Percentiles rank a stretch among this genome's conserved stretches.
phyloP scores from a whole-genome alignment of 2,888 invertebrate genomes.

The Diarsia rubi region DNA sequence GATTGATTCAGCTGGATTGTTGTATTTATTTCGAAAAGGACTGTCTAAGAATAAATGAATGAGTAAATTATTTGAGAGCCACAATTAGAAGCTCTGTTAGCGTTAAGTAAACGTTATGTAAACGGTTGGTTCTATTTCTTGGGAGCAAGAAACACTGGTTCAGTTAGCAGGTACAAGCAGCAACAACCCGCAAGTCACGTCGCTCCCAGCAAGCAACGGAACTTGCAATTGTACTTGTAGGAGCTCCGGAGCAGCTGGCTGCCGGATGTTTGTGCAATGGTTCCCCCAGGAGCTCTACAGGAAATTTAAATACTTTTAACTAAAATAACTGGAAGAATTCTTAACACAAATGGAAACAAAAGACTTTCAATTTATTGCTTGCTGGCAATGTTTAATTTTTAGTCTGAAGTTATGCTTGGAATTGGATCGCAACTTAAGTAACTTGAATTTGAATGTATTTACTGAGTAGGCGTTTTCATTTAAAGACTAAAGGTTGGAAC shows the following conservation, averaged over 20 bases:
- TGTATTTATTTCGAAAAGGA: constrained; percentile 9
- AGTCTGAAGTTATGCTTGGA: constrained; percentile 12
- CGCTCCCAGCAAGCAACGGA: constrained; percentile 42
- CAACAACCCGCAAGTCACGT: constrained; percentile 54
- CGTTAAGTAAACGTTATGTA: constrained; percentile 33
- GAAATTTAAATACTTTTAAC: constrained; percentile 58
- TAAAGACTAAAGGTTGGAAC: neutral
- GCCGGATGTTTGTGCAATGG: constrained; percentile 49
- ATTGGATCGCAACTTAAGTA: neutral
- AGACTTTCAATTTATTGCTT: constrained; percentile 49
- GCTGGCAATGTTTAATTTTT: constrained; percentile 41
- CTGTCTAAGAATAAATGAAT: constrained; percentile 18
- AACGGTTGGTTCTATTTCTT: constrained; percentile 38
- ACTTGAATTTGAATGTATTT: neutral
- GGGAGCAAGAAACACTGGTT: constrained; percentile 33
- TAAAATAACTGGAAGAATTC: constrained; percentile 41
- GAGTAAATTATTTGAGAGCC: constrained; percentile 12
- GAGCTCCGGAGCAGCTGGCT: constrained; percentile 48
- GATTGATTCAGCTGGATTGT: constrained; percentile 34
- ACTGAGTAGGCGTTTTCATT: neutral
- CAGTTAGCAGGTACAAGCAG: constrained; percentile 25
- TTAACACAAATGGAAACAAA: constrained; percentile 56
- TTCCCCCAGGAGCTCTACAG: constrained; percentile 42
- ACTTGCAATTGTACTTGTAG: constrained; percentile 50
- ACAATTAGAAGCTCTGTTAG: constrained; percentile 13